These are phyloP conservation scores for Spilogale gracilis DNA, from an alignment of 2,113 vertebrate genomes.

Conservation along the genomic window DNA sequence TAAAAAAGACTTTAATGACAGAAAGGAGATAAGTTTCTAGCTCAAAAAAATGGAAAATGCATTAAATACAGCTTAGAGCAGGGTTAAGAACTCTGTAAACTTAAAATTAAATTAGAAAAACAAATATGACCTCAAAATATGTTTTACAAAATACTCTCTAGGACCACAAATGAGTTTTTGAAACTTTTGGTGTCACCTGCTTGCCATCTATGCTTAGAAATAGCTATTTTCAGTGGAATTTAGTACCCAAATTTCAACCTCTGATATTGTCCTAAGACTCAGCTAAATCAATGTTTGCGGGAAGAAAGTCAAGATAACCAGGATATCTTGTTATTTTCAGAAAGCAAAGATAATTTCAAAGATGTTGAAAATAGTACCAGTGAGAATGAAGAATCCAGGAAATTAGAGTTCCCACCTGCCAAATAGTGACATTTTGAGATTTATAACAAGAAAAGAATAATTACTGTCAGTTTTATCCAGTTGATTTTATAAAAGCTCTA, in stretches of 20 bases:
- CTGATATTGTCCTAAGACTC: background rate
- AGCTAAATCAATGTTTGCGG: background rate
- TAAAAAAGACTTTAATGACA: background rate
- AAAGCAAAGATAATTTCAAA: slow-evolving; percentile 2
- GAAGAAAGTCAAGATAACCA: slow-evolving; percentile 58
- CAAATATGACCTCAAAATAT: background rate
- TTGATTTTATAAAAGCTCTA: background rate
- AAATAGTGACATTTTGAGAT: background rate
- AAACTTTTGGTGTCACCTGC: background rate
- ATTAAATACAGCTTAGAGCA: background rate
- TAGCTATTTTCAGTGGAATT: background rate
- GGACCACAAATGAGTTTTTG: background rate
- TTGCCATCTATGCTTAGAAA: background rate
- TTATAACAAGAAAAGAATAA: slow-evolving; percentile 49
- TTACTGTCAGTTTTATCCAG: slow-evolving; percentile 26
- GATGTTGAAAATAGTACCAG: background rate
- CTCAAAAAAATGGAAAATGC: background rate
- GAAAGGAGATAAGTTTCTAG: background rate
- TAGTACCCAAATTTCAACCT: background rate
- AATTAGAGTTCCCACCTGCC: background rate
- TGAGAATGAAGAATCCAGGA: background rate
- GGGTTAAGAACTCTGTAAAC: background rate
- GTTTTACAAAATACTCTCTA: background rate
- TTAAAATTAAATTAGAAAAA: slow-evolving; percentile 18
- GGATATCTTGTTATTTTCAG: background rate